Conservation (phyloP, 2,797 vertebrate genomes). For the Petrocephalus sullivani region DNA sequence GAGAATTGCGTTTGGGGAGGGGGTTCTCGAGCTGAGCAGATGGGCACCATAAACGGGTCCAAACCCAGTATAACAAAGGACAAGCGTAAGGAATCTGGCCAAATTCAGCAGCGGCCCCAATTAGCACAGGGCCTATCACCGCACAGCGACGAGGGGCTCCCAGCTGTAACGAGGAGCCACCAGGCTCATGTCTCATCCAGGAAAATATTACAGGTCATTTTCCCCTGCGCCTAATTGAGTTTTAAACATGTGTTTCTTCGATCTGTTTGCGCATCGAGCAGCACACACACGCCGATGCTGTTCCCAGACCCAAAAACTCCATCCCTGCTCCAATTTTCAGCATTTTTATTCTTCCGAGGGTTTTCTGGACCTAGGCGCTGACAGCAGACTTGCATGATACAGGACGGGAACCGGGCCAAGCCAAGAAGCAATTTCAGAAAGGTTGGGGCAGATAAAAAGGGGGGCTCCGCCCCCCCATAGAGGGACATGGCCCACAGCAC, state of each 20-base stretch:
- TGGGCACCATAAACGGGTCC: not conserved
- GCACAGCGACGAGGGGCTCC: not conserved
- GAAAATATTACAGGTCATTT: not conserved
- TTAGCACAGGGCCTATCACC: not conserved
- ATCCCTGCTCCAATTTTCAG: conserved; percentile 11
- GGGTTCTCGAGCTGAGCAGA: not conserved
- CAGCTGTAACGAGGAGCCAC: not conserved
- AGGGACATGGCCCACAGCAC: conserved; percentile 42
- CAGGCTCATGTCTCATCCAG: not conserved
- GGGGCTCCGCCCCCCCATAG: conserved; percentile 19
- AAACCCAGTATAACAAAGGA: not conserved
- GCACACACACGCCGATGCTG: not conserved
- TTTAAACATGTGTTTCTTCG: conserved; percentile 20
- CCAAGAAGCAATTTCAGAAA: not conserved
- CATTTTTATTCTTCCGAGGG: not conserved
- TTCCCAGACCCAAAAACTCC: not conserved
- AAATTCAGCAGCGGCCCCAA: not conserved
- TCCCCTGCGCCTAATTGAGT: not conserved
- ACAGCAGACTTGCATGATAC: not conserved
- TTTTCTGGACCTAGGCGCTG: not conserved
- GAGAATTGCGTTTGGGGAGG: not conserved
- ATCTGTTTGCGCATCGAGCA: not conserved
- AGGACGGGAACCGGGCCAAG: not conserved
- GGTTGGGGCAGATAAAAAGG: not conserved
- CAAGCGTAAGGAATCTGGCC: not conserved